Percentiles rank a stretch among this genome's conserved stretches.
phyloP scores from a whole-genome alignment of 64 coral and sea anemone species.

The Stichodactyla mertensii region DNA sequence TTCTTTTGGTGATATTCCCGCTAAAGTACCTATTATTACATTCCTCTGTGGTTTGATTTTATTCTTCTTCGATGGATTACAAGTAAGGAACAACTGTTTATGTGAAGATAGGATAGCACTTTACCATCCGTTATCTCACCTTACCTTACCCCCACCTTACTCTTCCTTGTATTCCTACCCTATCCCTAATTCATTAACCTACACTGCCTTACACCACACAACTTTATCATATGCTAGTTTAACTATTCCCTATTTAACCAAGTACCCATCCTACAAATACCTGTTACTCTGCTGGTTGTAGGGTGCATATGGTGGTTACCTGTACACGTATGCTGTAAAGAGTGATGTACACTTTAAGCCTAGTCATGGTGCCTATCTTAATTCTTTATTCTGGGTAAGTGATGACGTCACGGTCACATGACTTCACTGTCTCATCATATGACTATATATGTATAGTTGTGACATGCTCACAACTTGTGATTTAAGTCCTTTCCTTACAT shows the following conservation, averaged over 20 bases:
- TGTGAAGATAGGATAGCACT: too few species aligned
- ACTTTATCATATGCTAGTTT: too few species aligned
- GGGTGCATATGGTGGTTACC: constrained; percentile 60
- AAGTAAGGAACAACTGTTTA: constrained; percentile 58
- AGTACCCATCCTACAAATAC: too few species aligned
- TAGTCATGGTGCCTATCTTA: constrained; percentile 54
- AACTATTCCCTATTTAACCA: too few species aligned
- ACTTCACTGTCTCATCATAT: neutral
- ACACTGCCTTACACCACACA: too few species aligned
- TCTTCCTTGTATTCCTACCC: neutral
- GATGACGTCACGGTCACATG: too few species aligned
- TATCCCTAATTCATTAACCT: too few species aligned
- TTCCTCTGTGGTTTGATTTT: constrained; percentile 55
- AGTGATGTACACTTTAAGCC: constrained; percentile 58
- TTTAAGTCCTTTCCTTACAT: neutral
- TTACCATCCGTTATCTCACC: too few species aligned
- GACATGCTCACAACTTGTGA: neutral
- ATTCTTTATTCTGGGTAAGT: constrained; percentile 76
- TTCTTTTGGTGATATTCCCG: constrained; percentile 58
- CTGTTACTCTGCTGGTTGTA: constrained; percentile 10
- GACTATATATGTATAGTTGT: neutral
- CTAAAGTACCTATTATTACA: constrained; percentile 82
- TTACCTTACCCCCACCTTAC: neutral
- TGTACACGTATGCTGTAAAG: constrained; percentile 75
- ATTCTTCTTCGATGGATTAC: constrained; percentile 88